phyloP scores from a whole-genome alignment of 2,888 invertebrate genomes.

The Octodonta nipae region DNA sequence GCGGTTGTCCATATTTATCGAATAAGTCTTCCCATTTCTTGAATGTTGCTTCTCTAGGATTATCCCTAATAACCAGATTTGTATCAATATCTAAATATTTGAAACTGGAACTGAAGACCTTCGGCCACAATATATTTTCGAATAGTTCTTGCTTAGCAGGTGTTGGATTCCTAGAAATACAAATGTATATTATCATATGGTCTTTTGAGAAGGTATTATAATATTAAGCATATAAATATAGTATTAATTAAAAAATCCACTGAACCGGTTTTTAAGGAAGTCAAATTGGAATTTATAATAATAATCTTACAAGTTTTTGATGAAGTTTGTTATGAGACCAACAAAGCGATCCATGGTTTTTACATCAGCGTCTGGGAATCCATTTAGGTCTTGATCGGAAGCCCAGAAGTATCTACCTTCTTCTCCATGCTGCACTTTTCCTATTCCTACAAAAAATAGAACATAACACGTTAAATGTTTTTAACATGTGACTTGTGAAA shows the following conservation, averaged over 20 bases:
- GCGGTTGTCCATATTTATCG: conserved; percentile 7
- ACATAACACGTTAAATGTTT: not conserved
- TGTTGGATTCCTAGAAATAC: conserved; percentile 10
- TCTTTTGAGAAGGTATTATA: too few relatives aligned
- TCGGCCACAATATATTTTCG: conserved; percentile 9
- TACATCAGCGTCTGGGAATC: conserved; percentile 5
- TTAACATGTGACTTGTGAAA: too few relatives aligned
- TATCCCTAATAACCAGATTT: conserved; percentile 6
- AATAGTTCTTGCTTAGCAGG: conserved; percentile 8
- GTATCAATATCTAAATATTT: conserved; percentile 10
- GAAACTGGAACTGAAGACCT: conserved; percentile 4
- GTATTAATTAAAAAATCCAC: too few relatives aligned
- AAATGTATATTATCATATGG: conserved; percentile 1
- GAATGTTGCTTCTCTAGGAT: conserved; percentile 10
- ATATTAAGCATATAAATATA: too few relatives aligned
- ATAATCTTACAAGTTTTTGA: conserved; percentile 8
- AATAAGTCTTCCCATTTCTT: conserved; percentile 11
- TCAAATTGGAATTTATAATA: not conserved
- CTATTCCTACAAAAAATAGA: conserved; percentile 5
- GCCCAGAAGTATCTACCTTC: conserved; percentile 8
- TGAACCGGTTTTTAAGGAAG: not conserved
- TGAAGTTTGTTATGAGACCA: conserved; percentile 7
- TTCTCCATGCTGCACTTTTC: conserved; percentile 9
- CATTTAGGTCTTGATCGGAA: conserved; percentile 3
- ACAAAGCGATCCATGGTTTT: conserved; percentile 6